Percentiles rank a stretch among this genome's conserved stretches.
Conservation (phyloP, 2,797 vertebrate genomes). For the Rhadinocentrus ornatus region DNA sequence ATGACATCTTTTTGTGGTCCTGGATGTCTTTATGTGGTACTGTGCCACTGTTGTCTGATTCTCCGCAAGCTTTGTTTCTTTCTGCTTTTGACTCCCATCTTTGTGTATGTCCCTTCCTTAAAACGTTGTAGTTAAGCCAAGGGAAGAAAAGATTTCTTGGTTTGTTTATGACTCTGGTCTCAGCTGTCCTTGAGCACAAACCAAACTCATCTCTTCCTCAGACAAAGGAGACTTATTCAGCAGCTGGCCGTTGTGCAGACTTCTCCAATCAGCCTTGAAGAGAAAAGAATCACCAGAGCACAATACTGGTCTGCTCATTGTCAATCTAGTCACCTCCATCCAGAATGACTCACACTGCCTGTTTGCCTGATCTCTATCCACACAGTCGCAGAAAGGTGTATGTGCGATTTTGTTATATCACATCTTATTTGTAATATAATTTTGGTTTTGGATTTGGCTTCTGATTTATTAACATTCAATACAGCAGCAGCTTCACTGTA, state of each 20-base stretch:
- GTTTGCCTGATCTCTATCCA: constrained; percentile 13
- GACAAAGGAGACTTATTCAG: constrained; percentile 42
- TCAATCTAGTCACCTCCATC: constrained; percentile 50
- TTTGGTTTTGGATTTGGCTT: not conserved
- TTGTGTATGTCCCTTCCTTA: not conserved
- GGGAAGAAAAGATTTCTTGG: constrained; percentile 15
- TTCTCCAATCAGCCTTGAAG: constrained; percentile 50
- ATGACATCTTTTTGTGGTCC: not conserved
- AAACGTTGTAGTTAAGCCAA: constrained; percentile 3
- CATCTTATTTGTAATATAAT: not conserved
- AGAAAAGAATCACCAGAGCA: constrained; percentile 35
- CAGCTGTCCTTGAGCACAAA: constrained; percentile 41
- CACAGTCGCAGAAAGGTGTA: not conserved
- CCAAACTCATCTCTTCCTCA: constrained; percentile 22
- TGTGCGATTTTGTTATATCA: not conserved
- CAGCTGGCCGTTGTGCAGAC: constrained; percentile 24
- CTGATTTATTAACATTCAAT: not conserved
- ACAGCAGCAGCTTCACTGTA: not conserved
- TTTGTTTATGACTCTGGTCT: constrained; percentile 23
- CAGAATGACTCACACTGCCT: constrained; percentile 36
- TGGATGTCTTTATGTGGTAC: not conserved
- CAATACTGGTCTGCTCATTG: constrained; percentile 53
- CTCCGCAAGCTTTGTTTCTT: not conserved
- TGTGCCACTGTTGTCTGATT: not conserved
- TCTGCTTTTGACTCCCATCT: not conserved